These are phyloP conservation scores for Agapornis roseicollis DNA, from an alignment of 2,113 vertebrate genomes.

Conservation along the genomic window DNA sequence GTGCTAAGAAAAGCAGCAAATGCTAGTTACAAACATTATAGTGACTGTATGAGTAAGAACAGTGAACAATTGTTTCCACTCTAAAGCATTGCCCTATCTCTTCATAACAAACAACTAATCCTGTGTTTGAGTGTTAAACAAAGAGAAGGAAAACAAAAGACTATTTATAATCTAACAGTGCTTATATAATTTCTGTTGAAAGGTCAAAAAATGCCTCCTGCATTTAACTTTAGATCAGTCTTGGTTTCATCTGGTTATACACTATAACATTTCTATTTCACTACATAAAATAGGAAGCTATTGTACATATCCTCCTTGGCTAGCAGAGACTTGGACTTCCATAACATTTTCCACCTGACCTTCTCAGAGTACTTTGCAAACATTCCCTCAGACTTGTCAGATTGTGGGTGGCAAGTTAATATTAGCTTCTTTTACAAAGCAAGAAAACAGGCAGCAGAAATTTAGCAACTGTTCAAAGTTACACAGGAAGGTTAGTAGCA, in stretches of 20 bases:
- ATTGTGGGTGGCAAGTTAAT: neutral
- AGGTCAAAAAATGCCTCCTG: slow-evolving; percentile 27
- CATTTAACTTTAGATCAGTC: slow-evolving; percentile 5
- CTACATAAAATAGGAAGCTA: neutral
- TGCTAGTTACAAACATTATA: neutral
- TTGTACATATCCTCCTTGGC: neutral
- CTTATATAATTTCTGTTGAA: slow-evolving; percentile 55
- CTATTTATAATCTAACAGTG: slow-evolving; percentile 33
- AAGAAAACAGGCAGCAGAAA: neutral
- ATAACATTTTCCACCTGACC: neutral
- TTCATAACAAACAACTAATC: slow-evolving; percentile 39
- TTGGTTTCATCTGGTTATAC: neutral
- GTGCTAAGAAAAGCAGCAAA: slow-evolving; percentile 29
- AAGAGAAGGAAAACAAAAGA: slow-evolving; percentile 54
- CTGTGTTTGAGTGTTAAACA: slow-evolving; percentile 51
- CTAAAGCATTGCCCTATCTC: slow-evolving; percentile 15
- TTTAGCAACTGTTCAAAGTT: neutral
- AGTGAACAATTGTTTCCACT: slow-evolving; percentile 52
- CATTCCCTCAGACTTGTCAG: neutral
- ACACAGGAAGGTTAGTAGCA: neutral
- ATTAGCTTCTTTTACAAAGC: neutral
- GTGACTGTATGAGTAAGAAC: slow-evolving; percentile 42
- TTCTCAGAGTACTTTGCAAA: slow-evolving; percentile 6
- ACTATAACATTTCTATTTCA: neutral
- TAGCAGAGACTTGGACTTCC: neutral